Evolutionary conservation across 1,140 invertebrate genomes (phyloP), one percentile per base, ranked within the genome.

Genomic region (Schlechtendalia chinensis): DNA sequence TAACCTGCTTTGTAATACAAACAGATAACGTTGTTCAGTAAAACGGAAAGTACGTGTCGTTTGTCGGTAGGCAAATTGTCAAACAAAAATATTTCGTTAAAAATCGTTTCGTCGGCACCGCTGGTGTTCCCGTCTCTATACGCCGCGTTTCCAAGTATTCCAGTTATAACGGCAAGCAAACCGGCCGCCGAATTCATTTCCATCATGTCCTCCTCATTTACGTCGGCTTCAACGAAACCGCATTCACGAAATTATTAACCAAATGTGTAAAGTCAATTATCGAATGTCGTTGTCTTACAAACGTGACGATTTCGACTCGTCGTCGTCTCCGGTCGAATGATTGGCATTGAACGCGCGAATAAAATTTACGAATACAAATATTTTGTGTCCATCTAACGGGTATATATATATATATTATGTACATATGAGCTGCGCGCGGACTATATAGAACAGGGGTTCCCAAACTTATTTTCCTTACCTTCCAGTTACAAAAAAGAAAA

Each of bases 11-110:
- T 17, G 22, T 27, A 19, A 27, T 77, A 77, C 47, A 77, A 77
- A 47, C 74, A 77, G 17, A 77, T 61, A 17, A 61, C 19, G 47
- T 50, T 77, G 19, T 77, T 77, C 6, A 77, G 17, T 5, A 77
- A 8, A 2, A 59, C 56, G n/a, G 74, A 77, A 27, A 77, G 39
- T 6, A 77, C 10, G 17, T 59, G 54, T 16, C 14, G 45, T 47
- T 58, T 77, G 22, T 77, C 22, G 6, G 32, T 59, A 17, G 56
- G 56, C 14, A 61, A 24, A 24, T 77, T 8, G 61, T 61, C 56
- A 19, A 59, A 61, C 16, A 19, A 22, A 16, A 59, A 61, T 19
- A 61, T 47, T 61, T 22, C 17, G 39, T 61, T 61, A 6, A 24
- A 61, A 24, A 24, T 14, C 59, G 19, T 17, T 17, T 17, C n/a